Evolutionary conservation across 1,140 invertebrate species (phyloP), one percentile per base, ranked within the genome.

Genomic region (Drosophila gunungcola): DNA sequence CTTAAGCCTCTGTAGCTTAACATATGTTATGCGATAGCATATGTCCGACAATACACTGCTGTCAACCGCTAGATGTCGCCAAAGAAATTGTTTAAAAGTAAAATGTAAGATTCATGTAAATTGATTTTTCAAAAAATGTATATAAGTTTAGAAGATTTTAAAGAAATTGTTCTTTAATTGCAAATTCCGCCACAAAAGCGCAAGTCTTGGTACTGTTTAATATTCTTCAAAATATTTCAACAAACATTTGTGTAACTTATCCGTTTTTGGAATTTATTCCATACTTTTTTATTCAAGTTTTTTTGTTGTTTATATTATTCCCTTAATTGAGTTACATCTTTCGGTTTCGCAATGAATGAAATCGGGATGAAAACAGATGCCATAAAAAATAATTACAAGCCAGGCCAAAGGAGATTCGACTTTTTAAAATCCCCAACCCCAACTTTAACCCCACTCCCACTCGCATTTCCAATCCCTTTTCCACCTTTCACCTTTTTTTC

Each of bases 311-410:
- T 36, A 51, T 36, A 16, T 7, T 38, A 25, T 27, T 36, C 4
- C 36, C 46, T 67, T 53, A 53, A 62, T 68, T 68, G 13, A 68
- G 65, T 65, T 52, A 61, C 55, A 27, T 29, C 16, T 7, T 25
- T 42, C 32, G 11, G 25, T 13, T 54, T 13, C n/a, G 13, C 38
- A 49, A 27, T 49, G 43, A 65, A 60, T 60, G 12, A 39, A 56
- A 55, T 70, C 49, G 11, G 21, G 10, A 53, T 55, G 63, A 9
- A 70, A 70, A 48, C 64, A 48, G 51, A 56, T 69, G 42, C 21
- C 36, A 38, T 48, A 45, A 36, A 69, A 70, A 38, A 70, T 70
- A 70, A 70, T 70, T 70, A 70, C 64, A 70, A 55, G 36, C 63
- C 9, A 63, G 27, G 12, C 4, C 32, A 61, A 61, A 61, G 46